Evolutionary conservation across 2,888 invertebrate genomes (phyloP).

Genomic region (Cerceris ruficornis): DNA sequence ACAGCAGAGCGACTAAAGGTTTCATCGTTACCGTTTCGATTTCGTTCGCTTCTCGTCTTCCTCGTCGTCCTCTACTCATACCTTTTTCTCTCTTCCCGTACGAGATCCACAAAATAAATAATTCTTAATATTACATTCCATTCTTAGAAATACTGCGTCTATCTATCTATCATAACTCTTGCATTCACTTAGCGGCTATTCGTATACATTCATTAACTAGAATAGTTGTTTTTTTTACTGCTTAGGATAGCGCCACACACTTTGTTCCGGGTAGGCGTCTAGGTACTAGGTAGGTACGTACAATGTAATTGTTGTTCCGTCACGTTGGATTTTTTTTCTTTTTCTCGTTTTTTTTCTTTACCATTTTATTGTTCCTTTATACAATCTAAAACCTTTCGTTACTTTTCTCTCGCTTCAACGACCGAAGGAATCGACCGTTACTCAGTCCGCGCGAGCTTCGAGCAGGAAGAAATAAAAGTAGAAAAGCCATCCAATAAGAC

Average conservation of each 20-base stretch:
- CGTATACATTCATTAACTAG: slow-evolving; percentile 82
- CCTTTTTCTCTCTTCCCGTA: slow-evolving; percentile 29
- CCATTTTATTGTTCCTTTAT: not conserved
- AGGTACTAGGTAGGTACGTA: slow-evolving; percentile 76
- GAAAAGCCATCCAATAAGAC: slow-evolving; percentile 20
- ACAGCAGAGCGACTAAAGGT: slow-evolving; percentile 78
- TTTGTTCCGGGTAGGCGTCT: slow-evolving; percentile 63
- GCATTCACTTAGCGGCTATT: slow-evolving; percentile 79
- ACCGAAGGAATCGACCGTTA: slow-evolving; percentile 9
- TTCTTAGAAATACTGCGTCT: slow-evolving; percentile 80
- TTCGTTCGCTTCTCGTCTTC: slow-evolving; percentile 12
- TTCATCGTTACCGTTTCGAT: slow-evolving; percentile 2
- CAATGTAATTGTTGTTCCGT: slow-evolving; percentile 61
- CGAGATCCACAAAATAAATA: slow-evolving; percentile 82
- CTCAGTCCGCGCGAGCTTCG: too few species aligned
- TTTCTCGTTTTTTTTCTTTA: slow-evolving; percentile 3
- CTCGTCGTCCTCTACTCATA: slow-evolving; percentile 33
- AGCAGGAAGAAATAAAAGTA: not conserved
- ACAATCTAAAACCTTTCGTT: not conserved
- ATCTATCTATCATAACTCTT: slow-evolving; percentile 64
- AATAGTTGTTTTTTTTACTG: slow-evolving; percentile 70
- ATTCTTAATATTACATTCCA: slow-evolving; percentile 80
- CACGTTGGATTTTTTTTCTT: slow-evolving; percentile 41
- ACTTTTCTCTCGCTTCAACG: slow-evolving; percentile 18
- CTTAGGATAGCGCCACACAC: slow-evolving; percentile 67